These are phyloP conservation scores for Lepidurus couesii DNA, from an alignment of 1,140 invertebrate genomes.

Conservation along the genomic window DNA sequence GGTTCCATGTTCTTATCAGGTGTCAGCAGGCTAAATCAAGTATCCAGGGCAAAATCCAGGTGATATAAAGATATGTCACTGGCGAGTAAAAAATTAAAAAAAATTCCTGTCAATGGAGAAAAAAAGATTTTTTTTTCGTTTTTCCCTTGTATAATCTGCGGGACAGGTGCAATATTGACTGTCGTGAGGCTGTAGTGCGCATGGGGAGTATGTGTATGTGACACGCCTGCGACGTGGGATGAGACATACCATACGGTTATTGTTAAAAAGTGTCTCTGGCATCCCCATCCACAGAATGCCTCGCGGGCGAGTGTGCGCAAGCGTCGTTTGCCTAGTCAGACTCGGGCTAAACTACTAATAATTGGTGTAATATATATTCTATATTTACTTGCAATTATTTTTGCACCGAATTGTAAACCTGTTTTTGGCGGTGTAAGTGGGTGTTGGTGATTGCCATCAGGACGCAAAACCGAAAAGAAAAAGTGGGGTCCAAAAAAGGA, in stretches of 20 bases:
- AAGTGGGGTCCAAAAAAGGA: not conserved
- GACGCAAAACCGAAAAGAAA: not conserved
- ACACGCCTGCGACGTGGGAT: constrained; percentile 6
- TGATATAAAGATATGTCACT: not conserved
- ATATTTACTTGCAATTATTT: too few species aligned
- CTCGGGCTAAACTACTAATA: too few species aligned
- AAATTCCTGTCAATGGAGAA: not conserved
- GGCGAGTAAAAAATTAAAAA: not conserved
- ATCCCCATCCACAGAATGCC: too few species aligned
- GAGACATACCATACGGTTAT: constrained; percentile 8
- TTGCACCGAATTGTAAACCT: not conserved
- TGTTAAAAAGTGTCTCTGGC: constrained; percentile 11
- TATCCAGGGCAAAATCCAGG: not conserved
- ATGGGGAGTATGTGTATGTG: constrained; percentile 1
- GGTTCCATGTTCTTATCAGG: not conserved
- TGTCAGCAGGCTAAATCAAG: constrained; percentile 4
- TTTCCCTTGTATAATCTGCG: not conserved
- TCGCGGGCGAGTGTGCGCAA: not conserved
- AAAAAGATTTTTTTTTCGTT: not conserved
- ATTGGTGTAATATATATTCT: too few species aligned
- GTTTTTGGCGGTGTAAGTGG: not conserved
- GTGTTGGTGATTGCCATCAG: not conserved
- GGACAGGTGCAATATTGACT: not conserved
- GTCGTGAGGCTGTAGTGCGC: not conserved
- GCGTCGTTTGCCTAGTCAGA: not conserved